Percentiles rank a stretch among this genome's conserved stretches.
These are phyloP conservation scores for Nezara viridula DNA, from an alignment of 2,888 invertebrate genomes.

Conservation along the genomic window DNA sequence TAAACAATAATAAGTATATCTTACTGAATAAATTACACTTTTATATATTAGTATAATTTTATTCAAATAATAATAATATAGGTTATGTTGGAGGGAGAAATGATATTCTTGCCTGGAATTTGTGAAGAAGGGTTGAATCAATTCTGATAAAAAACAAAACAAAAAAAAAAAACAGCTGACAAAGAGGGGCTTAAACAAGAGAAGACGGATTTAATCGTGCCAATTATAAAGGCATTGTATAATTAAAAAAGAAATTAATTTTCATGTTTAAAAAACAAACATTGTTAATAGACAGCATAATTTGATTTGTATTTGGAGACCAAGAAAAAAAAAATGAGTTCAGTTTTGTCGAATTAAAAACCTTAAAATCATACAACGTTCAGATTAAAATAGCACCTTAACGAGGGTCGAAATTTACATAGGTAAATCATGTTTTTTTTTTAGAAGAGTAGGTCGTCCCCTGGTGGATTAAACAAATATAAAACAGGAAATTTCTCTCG, in stretches of 20 bases:
- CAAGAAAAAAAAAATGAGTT: neutral
- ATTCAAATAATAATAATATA: too few relatives aligned
- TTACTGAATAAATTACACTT: too few relatives aligned
- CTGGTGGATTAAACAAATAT: neutral
- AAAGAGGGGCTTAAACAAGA: too few relatives aligned
- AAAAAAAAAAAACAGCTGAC: too few relatives aligned
- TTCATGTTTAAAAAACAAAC: neutral
- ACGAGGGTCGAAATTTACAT: neutral
- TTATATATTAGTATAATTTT: too few relatives aligned
- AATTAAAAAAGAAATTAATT: neutral
- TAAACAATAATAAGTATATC: too few relatives aligned
- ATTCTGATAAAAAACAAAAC: too few relatives aligned
- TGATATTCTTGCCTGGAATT: too few relatives aligned
- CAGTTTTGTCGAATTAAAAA: constrained; percentile 4
- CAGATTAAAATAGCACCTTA: neutral
- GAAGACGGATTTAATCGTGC: too few relatives aligned
- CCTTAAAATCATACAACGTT: neutral
- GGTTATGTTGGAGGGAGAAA: too few relatives aligned
- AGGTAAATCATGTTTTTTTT: neutral
- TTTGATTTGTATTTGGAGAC: neutral
- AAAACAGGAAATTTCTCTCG: neutral
- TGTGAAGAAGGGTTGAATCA: too few relatives aligned
- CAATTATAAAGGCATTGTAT: too few relatives aligned
- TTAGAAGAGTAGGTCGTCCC: neutral
- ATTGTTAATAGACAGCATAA: neutral